Base-by-base conservation (phyloP, 2,888 invertebrate species). In the Pomacea canaliculata region DNA sequence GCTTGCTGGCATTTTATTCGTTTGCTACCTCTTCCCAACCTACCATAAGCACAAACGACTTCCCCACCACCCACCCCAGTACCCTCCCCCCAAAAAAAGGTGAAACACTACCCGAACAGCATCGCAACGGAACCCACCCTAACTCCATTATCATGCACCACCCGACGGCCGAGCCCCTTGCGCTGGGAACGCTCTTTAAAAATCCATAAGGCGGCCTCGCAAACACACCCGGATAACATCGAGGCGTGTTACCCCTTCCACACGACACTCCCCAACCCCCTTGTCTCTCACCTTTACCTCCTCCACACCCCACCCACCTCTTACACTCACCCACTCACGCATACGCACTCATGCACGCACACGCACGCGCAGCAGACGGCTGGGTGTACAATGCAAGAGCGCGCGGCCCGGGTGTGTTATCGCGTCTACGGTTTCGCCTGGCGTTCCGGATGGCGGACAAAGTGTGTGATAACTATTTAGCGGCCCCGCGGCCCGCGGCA, bases 381-480 rank as follows among this genome's bases (percentile, higher is more conserved):
- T 4, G 4, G 51, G 4, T 16, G 16, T 56, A 56, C 51, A 56
- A 56, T 56, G 51, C 10, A 56, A 56, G 27, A 27, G 10, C 63
- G 27, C 27, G 63, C 5, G 7, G 63, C 63, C 18, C 46, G 60
- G 74, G 60, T 74, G 67, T 69, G 62, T 62, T 56, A 59, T 60
- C 60, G 62, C n/a, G 69, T 10, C 59, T 27, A 59, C 60, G 23
- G 67, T 68, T 74, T 69, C 69, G 60, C 19, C 68, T 60, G 74
- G 56, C 69, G 68, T 67, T 68, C 46, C 62, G 74, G 69, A 68
- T 69, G 69, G 74, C n/a, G 37, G 69, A 56, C 46, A 69, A 62
- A 68, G 69, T 63, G 46, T 67, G 69, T 59, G 74, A 68, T 74
- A 74, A 74, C 67, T 74, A 74, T 69, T 74, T 74, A 74, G 74